Percentiles rank a stretch among this genome's conserved stretches.
These are phyloP conservation scores for Zosterops borbonicus DNA, from an alignment of 2,113 vertebrate genomes.

Conservation along the genomic window DNA sequence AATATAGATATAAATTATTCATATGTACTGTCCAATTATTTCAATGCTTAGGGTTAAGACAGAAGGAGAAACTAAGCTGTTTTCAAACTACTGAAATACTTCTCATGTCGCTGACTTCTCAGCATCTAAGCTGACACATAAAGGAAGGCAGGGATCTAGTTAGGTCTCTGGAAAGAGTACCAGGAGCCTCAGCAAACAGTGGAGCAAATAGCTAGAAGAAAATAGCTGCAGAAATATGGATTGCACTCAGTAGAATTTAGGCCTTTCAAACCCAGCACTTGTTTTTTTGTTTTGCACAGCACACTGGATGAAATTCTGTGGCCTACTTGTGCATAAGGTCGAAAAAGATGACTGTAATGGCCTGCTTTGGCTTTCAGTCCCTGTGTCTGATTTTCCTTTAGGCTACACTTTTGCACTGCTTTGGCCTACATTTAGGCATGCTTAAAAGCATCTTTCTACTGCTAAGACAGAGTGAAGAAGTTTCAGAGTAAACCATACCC, in stretches of 20 bases:
- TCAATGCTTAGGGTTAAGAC: background rate
- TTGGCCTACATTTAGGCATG: background rate
- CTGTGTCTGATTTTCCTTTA: background rate
- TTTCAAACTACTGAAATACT: background rate
- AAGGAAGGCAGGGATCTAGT: background rate
- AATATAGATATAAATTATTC: background rate
- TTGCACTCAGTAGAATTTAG: background rate
- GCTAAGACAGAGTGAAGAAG: background rate
- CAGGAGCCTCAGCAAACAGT: background rate
- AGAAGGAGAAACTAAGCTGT: background rate
- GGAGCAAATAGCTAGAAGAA: background rate
- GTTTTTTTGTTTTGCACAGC: background rate
- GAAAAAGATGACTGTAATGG: background rate
- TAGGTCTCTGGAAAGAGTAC: background rate
- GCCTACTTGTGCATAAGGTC: conserved; percentile 1
- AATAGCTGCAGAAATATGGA: background rate
- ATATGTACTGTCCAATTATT: background rate
- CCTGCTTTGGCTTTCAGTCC: background rate
- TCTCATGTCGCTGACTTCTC: fast-evolving
- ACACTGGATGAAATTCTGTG: background rate
- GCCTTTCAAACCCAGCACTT: background rate
- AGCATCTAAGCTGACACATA: background rate
- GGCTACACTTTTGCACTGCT: background rate
- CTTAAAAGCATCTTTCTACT: conserved; percentile 1
- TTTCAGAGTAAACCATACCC: background rate